Conservation (phyloP, 2,888 invertebrate species). For the Frankliniella fusca region DNA sequence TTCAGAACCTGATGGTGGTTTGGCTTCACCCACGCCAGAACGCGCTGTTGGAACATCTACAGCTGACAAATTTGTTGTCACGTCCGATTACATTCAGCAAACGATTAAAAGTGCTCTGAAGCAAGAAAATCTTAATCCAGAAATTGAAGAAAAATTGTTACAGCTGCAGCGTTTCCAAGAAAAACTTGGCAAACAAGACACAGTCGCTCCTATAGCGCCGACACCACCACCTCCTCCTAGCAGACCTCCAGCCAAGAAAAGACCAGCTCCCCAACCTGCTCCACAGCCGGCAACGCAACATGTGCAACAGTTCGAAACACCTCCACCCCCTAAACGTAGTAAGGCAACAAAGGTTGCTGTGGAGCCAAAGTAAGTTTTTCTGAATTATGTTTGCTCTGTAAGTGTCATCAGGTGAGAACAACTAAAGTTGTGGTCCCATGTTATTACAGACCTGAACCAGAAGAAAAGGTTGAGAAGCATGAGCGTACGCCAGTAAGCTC, state of each 20-base stretch:
- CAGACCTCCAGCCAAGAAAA: constrained; percentile 42
- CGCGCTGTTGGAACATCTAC: constrained; percentile 41
- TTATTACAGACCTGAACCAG: constrained; percentile 31
- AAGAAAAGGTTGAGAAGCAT: constrained; percentile 36
- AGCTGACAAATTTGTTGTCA: constrained; percentile 72
- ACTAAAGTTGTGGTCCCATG: background rate
- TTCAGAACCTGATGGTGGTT: constrained; percentile 37
- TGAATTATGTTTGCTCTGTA: background rate
- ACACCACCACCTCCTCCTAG: constrained; percentile 41
- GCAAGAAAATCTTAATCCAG: constrained; percentile 85
- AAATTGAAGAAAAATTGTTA: constrained; percentile 85
- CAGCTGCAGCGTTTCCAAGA: constrained; percentile 83
- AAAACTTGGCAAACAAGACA: constrained; percentile 52
- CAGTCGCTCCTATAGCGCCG: constrained; percentile 34
- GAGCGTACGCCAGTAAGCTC: constrained; percentile 40
- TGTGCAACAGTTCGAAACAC: background rate
- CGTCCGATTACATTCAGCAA: constrained; percentile 90
- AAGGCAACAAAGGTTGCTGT: constrained; percentile 7
- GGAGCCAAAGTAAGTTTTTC: constrained; percentile 14
- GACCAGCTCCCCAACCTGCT: constrained; percentile 43
- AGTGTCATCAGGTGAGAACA: background rate
- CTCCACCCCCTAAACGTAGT: background rate
- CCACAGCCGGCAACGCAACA: constrained; percentile 30
- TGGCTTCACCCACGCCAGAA: constrained; percentile 34
- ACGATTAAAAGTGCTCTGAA: constrained; percentile 89